Evolutionary conservation across 1,140 invertebrate genomes (phyloP).

Genomic region (Drosophila ananassae): DNA sequence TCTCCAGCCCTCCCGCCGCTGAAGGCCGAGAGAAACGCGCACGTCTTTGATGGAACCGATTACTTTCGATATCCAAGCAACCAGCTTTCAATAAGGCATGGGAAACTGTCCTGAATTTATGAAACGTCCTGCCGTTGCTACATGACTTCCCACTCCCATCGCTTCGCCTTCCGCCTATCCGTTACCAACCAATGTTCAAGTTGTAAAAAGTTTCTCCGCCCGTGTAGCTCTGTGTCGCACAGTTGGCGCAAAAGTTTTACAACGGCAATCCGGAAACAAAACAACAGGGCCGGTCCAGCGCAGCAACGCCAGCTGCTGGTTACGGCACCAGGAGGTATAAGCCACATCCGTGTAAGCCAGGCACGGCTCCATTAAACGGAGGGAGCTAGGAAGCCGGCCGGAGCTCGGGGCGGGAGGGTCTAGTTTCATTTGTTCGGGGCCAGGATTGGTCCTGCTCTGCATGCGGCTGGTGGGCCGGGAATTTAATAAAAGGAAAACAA

Average conservation of each 20-base stretch:
- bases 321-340: conserved; percentile 39
- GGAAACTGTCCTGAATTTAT: not conserved
- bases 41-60: conserved; percentile 15
- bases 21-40: not conserved
- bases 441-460: conserved; percentile 21
- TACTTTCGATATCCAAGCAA: conserved; percentile 34
- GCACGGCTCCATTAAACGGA: not conserved
- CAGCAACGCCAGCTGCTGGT: conserved; percentile 42
- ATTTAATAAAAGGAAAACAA: conserved; percentile 63
- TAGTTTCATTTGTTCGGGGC: conserved; percentile 28
- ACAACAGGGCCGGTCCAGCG: conserved; percentile 14
- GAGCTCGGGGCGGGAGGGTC: conserved; percentile 35
- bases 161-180: conserved; percentile 10
- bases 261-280: conserved; percentile 45
- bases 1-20: conserved; percentile 16
- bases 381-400: not conserved
- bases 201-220: conserved; percentile 39
- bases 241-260: conserved; percentile 70
- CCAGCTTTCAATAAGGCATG: conserved; percentile 13
- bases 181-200: conserved; percentile 38
- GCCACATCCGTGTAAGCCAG: conserved; percentile 41
- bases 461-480: conserved; percentile 43
- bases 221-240: conserved; percentile 51
- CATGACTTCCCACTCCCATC: conserved; percentile 12
- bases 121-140: conserved; percentile 2